Evolutionary conservation across 1,140 invertebrate genomes (phyloP).

Genomic region (Cotesia vestalis): DNA sequence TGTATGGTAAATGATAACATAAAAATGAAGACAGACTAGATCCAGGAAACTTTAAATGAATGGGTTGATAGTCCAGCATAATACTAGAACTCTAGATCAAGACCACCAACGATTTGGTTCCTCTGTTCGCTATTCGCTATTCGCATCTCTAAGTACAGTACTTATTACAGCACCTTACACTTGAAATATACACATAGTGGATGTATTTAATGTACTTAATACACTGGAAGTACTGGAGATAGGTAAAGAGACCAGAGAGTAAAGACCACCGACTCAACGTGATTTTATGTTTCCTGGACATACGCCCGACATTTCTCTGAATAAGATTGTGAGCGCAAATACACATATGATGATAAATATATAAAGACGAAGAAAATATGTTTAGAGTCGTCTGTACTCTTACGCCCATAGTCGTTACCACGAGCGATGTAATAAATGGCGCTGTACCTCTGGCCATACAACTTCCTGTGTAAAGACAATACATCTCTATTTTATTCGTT

Average conservation of each 20-base stretch:
- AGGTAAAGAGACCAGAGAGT: slow-evolving; percentile 23
- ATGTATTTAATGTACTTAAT: no score
- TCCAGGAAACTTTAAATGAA: slow-evolving; percentile 10
- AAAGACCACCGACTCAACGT: slow-evolving; percentile 12
- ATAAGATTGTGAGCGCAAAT: slow-evolving; percentile 1
- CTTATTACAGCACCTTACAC: no score
- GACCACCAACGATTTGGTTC: not conserved
- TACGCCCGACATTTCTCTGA: slow-evolving; percentile 24
- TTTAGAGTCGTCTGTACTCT: slow-evolving; percentile 14
- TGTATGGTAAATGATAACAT: not conserved
- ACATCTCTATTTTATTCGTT: slow-evolving; percentile 55
- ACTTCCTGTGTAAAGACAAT: slow-evolving; percentile 52
- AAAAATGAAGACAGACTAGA: not conserved
- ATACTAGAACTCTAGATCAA: not conserved
- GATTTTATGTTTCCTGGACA: slow-evolving; percentile 42
- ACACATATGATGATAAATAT: not conserved
- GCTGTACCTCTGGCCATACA: slow-evolving; percentile 41
- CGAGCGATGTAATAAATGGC: slow-evolving; percentile 45
- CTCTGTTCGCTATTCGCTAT: not conserved
- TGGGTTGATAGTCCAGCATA: not conserved
- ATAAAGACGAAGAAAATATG: not conserved
- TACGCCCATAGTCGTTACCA: slow-evolving; percentile 37
- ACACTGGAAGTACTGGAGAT: slow-evolving; percentile 9
- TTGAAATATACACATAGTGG: no score
- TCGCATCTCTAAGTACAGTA: not conserved